phyloP scores from a whole-genome alignment of 2,888 invertebrate species.

The Eilema caniola region DNA sequence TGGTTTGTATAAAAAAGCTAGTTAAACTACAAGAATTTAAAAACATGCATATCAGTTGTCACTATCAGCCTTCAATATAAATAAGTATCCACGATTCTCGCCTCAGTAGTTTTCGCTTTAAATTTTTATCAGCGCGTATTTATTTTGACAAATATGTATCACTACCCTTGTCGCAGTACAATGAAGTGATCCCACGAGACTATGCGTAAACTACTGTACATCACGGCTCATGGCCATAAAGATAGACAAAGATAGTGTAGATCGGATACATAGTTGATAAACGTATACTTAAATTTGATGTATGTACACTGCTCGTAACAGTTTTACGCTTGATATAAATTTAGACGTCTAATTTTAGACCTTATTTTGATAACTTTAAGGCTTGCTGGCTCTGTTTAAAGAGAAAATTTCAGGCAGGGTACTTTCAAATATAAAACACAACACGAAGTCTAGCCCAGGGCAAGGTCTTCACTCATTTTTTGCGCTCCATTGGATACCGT shows the following conservation, averaged over 20 bases:
- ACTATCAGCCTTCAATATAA: too few species aligned
- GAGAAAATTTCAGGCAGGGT: slow-evolving; percentile 21
- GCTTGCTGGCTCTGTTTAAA: slow-evolving; percentile 10
- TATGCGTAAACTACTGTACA: slow-evolving; percentile 58
- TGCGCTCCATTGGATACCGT: slow-evolving; percentile 49
- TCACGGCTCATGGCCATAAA: slow-evolving; percentile 56
- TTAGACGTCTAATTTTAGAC: slow-evolving; percentile 32
- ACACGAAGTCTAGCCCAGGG: slow-evolving; percentile 49
- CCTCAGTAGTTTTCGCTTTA: slow-evolving; percentile 31
- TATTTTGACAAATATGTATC: slow-evolving; percentile 40
- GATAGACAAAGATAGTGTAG: slow-evolving; percentile 55
- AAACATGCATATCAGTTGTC: too few species aligned
- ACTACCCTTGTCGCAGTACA: slow-evolving; percentile 40
- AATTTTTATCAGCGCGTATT: slow-evolving; percentile 37
- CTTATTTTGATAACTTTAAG: slow-evolving; percentile 20
- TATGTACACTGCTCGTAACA: slow-evolving; percentile 47
- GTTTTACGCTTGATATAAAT: slow-evolving; percentile 26
- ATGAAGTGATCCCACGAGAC: slow-evolving; percentile 57
- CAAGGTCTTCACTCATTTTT: slow-evolving; percentile 61
- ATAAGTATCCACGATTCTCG: slow-evolving; percentile 16
- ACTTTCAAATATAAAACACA: slow-evolving; percentile 32
- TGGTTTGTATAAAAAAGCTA: too few species aligned
- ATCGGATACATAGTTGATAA: slow-evolving; percentile 65
- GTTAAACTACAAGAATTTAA: too few species aligned
- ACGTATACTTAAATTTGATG: slow-evolving; percentile 65